Percentiles rank a stretch among this genome's conserved stretches.
These are phyloP conservation scores for Chloroclysta siterata DNA, from an alignment of 2,888 invertebrate species.

Conservation along the genomic window DNA sequence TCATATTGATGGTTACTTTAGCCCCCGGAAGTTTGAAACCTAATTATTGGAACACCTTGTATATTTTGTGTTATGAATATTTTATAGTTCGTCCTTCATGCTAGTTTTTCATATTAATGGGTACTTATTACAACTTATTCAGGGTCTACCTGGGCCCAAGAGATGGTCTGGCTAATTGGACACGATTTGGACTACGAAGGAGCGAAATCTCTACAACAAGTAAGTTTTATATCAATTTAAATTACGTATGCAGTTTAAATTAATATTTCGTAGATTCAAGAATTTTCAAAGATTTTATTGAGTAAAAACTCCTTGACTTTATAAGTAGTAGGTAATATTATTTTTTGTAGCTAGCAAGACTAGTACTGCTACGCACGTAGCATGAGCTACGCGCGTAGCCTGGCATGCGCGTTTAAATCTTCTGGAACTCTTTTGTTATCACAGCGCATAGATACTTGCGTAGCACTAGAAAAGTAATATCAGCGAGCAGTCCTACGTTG, in stretches of 20 bases:
- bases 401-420: neutral
- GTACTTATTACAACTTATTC: slow-evolving; percentile 16
- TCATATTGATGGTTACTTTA: no score
- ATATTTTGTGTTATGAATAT: no score
- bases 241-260: neutral
- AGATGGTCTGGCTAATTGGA: slow-evolving; percentile 96
- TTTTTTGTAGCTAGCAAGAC: neutral
- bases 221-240: slow-evolving; percentile 45
- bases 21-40: no score
- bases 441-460: no score
- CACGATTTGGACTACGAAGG: slow-evolving; percentile 91
- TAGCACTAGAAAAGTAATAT: no score
- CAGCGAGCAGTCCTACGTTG: no score
- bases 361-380: slow-evolving; percentile 17
- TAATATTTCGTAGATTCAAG: neutral
- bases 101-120: no score
- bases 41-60: no score
- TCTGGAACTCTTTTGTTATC: neutral
- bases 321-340: neutral
- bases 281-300: no score
- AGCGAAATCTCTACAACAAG: slow-evolving; percentile 86
- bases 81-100: no score
- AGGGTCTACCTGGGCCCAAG: slow-evolving; percentile 97
- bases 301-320: no score
- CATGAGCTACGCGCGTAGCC: slow-evolving; percentile 11